A percentile compares a stretch with the other conserved stretches of the same genome.
Evolutionary conservation across 1,140 invertebrate genomes (phyloP).

Genomic region (Probaryconus sp.): DNA sequence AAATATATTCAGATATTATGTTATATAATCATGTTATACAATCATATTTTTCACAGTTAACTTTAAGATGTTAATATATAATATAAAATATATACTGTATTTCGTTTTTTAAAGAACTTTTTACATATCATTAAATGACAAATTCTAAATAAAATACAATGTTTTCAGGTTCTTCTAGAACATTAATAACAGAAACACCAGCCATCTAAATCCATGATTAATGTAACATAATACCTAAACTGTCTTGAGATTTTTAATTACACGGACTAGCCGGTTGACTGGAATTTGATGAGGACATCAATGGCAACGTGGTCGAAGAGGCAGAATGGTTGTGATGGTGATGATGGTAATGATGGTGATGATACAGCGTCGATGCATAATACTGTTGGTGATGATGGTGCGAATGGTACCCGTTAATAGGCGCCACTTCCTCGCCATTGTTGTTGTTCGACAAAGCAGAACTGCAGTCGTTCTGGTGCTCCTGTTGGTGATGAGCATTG

Average conservation of each 20-base stretch:
- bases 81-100: no score
- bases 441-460: slow-evolving; percentile 58
- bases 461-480: slow-evolving; percentile 42
- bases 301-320: slow-evolving; percentile 53
- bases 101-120: no score
- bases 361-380: slow-evolving; percentile 75
- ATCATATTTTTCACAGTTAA: no score
- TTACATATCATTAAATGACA: no score
- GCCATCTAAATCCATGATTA: no score
- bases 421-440: slow-evolving; percentile 50
- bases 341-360: slow-evolving; percentile 75
- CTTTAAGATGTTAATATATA: no score
- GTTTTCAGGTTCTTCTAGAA: no score
- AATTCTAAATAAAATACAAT: no score
- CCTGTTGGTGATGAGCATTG: slow-evolving; percentile 63
- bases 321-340: slow-evolving; percentile 68
- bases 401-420: slow-evolving; percentile 60
- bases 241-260: slow-evolving; percentile 58
- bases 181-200: no score
- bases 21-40: no score
- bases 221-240: not conserved
- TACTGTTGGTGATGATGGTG: slow-evolving; percentile 75
- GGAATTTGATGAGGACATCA: slow-evolving; percentile 66
- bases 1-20: no score
- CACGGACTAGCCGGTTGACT: slow-evolving; percentile 74